A percentile compares a stretch with the other conserved stretches of the same genome.
Conservation (phyloP, 2,113 vertebrate species). For the Ancistrus triradiatus region DNA sequence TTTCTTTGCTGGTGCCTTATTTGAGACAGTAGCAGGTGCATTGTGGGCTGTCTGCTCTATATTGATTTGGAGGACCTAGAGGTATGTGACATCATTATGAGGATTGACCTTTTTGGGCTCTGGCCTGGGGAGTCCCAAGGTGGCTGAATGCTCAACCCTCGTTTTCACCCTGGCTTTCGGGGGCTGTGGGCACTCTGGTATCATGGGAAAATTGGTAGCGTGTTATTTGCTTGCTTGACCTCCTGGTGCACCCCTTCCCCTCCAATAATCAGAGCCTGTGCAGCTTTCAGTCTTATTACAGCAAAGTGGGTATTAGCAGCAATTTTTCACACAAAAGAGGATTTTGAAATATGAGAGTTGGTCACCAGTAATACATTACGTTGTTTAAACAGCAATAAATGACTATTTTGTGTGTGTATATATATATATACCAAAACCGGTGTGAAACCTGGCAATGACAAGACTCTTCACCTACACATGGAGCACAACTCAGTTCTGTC, state of each 20-base stretch:
- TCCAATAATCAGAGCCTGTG: slow-evolving; percentile 49
- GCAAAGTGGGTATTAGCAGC: slow-evolving; percentile 3
- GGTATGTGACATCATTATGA: slow-evolving; percentile 76
- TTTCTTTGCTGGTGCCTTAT: slow-evolving; percentile 63
- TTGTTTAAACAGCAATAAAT: too few species aligned
- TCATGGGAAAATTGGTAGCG: slow-evolving; percentile 62
- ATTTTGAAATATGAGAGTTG: too few species aligned
- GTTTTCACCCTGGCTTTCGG: slow-evolving; percentile 13
- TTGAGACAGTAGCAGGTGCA: slow-evolving; percentile 65
- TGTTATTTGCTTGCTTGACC: slow-evolving; percentile 74
- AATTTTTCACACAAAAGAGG: not conserved
- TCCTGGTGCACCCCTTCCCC: slow-evolving; percentile 46
- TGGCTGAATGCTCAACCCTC: slow-evolving; percentile 30
- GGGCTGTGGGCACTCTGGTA: slow-evolving; percentile 47
- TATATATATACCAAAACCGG: too few species aligned
- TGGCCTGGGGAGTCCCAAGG: slow-evolving; percentile 65
- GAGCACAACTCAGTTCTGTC: too few species aligned
- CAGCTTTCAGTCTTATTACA: slow-evolving; percentile 38
- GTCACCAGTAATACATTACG: too few species aligned
- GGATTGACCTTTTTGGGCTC: slow-evolving; percentile 68
- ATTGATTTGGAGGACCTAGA: slow-evolving; percentile 71
- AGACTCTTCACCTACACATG: too few species aligned
- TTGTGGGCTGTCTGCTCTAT: slow-evolving; percentile 54
- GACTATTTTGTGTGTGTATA: too few species aligned
- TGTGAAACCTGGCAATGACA: too few species aligned